Evolutionary conservation across 2,797 vertebrate genomes (phyloP).

Genomic region (Bucorvus abyssinicus): DNA sequence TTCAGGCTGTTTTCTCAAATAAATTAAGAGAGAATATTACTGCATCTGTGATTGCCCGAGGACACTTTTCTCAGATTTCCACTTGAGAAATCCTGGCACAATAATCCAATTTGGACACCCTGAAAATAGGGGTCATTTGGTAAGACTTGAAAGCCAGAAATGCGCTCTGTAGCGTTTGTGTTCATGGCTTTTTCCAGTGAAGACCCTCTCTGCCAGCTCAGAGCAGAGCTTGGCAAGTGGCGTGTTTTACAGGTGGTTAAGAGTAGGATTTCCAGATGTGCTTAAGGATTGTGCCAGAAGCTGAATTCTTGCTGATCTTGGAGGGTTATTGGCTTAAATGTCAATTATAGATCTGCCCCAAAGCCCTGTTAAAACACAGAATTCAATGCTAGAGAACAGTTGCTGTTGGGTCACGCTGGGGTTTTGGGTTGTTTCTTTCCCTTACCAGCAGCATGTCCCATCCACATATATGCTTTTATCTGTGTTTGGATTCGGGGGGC

Average conservation of each 20-base stretch:
- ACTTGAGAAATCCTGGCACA: neutral
- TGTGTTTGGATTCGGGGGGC: neutral
- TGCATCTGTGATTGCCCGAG: neutral
- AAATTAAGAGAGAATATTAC: neutral
- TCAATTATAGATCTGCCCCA: neutral
- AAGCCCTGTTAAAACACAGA: neutral
- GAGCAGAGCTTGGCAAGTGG: neutral
- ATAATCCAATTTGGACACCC: neutral
- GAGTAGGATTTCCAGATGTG: neutral
- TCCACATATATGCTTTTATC: neutral
- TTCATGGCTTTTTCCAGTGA: neutral
- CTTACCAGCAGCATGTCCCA: fast-evolving
- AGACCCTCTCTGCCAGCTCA: neutral
- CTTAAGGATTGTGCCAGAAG: neutral
- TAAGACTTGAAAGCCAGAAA: neutral
- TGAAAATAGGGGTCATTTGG: neutral
- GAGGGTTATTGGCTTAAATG: neutral
- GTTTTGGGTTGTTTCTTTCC: neutral
- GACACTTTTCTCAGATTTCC: neutral
- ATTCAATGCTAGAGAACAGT: neutral
- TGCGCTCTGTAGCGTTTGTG: neutral
- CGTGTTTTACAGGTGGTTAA: neutral
- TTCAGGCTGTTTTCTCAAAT: neutral
- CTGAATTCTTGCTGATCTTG: neutral
- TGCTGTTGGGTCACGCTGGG: neutral